Conservation (phyloP, 2,797 vertebrate genomes). For the Melanotaenia pygmaea region DNA sequence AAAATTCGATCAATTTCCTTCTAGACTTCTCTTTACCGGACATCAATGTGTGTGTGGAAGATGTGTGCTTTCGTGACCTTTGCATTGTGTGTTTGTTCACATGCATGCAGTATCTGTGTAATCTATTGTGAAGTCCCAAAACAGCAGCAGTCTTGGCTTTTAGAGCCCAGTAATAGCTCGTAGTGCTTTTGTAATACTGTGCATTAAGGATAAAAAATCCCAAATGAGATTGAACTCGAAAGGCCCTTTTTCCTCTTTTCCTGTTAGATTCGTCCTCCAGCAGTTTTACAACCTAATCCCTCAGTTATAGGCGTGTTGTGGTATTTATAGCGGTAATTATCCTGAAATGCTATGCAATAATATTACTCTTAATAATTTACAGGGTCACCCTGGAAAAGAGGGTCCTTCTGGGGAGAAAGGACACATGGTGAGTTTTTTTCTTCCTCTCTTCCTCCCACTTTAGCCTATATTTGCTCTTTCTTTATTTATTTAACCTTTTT, state of each 20-base stretch:
- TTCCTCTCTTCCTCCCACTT: background rate
- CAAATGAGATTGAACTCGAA: conserved; percentile 56
- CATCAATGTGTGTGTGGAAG: conserved; percentile 26
- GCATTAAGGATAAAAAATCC: conserved; percentile 55
- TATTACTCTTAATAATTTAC: conserved; percentile 70
- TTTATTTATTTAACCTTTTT: conserved; percentile 11
- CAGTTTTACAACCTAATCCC: conserved; percentile 60
- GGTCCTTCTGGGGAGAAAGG: conserved; percentile 96
- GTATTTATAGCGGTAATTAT: conserved; percentile 72
- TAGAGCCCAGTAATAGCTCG: conserved; percentile 47
- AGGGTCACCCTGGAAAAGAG: conserved; percentile 99
- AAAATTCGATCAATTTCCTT: conserved; percentile 65
- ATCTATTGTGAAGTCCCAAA: conserved; percentile 29
- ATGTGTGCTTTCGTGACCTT: conserved; percentile 26
- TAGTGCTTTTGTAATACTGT: conserved; percentile 37
- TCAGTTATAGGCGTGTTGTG: conserved; percentile 40
- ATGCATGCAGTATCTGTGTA: conserved; percentile 12
- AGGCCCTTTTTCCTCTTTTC: conserved; percentile 48
- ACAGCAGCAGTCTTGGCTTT: conserved; percentile 36
- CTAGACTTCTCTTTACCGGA: conserved; percentile 20
- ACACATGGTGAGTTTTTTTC: conserved; percentile 82
- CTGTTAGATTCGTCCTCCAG: conserved; percentile 40
- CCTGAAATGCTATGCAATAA: conserved; percentile 61
- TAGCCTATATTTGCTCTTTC: conserved; percentile 7
- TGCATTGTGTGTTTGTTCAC: conserved; percentile 22